These are phyloP conservation scores for Spilogale gracilis DNA, from an alignment of 2,113 vertebrate species.

Conservation along the genomic window DNA sequence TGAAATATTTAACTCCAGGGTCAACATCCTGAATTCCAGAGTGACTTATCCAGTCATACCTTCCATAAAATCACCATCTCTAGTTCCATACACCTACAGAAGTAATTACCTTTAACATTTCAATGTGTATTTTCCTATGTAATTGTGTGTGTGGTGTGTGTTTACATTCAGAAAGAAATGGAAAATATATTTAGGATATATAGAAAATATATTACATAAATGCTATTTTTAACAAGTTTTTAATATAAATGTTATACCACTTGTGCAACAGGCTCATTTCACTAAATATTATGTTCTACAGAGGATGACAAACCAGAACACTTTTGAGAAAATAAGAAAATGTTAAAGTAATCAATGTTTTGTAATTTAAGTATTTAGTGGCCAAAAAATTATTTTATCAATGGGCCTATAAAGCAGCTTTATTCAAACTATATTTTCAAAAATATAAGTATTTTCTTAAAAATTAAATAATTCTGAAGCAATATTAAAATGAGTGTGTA, in stretches of 20 bases:
- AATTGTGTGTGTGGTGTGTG: background rate
- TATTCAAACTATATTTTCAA: background rate
- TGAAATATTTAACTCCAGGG: background rate
- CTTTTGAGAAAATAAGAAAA: background rate
- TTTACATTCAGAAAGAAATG: background rate
- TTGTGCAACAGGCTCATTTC: background rate
- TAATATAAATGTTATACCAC: background rate
- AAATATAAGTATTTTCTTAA: background rate
- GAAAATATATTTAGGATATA: background rate
- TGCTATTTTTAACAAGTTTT: background rate
- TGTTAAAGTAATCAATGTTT: background rate
- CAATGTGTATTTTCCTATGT: background rate
- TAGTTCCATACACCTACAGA: background rate
- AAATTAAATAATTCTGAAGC: background rate
- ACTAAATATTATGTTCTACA: background rate
- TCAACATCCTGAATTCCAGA: background rate
- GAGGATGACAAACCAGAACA: background rate
- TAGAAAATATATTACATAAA: background rate
- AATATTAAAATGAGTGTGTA: background rate
- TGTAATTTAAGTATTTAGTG: background rate
- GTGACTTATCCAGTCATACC: background rate
- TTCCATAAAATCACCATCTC: background rate
- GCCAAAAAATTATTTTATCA: background rate
- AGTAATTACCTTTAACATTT: background rate
- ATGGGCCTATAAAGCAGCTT: background rate